Conservation (phyloP, 2,113 vertebrate species). For the Notechis scutatus region DNA sequence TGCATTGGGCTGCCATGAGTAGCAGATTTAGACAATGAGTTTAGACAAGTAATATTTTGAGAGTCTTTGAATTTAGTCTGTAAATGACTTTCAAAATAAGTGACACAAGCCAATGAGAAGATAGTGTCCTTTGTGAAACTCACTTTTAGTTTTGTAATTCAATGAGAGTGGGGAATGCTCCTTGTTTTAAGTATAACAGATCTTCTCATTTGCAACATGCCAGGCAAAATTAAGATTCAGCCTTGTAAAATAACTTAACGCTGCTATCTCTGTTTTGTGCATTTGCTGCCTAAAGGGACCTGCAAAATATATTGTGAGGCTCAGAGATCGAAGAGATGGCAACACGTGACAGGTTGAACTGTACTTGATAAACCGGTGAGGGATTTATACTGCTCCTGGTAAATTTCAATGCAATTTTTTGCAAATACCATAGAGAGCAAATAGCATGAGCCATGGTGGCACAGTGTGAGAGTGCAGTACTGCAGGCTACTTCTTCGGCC, state of each 20-base stretch:
- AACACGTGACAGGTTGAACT: not conserved
- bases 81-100: not conserved
- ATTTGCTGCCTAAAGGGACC: not conserved
- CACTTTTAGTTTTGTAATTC: not conserved
- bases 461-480: too few relatives aligned
- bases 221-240: not conserved
- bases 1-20: not conserved
- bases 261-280: not conserved
- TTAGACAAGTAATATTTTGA: not conserved
- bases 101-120: not conserved
- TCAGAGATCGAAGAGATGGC: not conserved
- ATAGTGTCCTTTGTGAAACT: not conserved
- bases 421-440: not conserved
- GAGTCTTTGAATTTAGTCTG: not conserved
- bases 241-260: not conserved
- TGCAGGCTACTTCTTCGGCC: too few relatives aligned
- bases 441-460: too few relatives aligned
- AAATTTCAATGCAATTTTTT: not conserved
- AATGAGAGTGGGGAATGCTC: not conserved
- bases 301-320: not conserved
- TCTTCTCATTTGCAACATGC: not conserved
- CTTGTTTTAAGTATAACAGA: not conserved
- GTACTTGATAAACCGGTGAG: not conserved
- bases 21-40: not conserved
- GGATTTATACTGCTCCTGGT: not conserved